Evolutionary conservation across 64 coral and sea anemone species (phyloP).

Genomic region (Catalaphyllia jardinei): DNA sequence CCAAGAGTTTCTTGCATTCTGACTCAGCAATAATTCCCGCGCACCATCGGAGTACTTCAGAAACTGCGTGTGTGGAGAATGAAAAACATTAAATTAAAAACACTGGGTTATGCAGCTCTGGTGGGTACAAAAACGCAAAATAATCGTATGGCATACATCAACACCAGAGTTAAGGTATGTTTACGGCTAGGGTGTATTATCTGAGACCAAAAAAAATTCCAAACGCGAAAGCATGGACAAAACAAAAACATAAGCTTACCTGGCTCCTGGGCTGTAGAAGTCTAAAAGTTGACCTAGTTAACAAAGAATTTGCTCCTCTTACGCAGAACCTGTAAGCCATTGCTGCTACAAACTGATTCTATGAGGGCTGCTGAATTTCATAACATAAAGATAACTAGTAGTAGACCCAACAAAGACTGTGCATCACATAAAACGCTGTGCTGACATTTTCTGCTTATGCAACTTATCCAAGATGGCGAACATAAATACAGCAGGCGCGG

Average conservation of each 20-base stretch:
- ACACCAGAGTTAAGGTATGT: not conserved
- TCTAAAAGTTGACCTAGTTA: slow-evolving; percentile 6
- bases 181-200: not conserved
- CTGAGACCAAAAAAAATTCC: not conserved
- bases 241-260: not conserved
- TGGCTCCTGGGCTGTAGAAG: not conserved
- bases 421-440: not conserved
- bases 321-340: slow-evolving; percentile 34
- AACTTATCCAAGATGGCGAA: slow-evolving; percentile 32
- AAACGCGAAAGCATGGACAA: not conserved
- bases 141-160: not conserved
- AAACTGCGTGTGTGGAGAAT: not conserved
- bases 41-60: not conserved
- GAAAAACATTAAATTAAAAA: not conserved
- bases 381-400: not conserved
- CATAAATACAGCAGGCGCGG: slow-evolving; percentile 9
- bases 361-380: not conserved
- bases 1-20: slow-evolving; percentile 28
- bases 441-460: slow-evolving; percentile 37
- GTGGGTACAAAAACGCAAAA: not conserved
- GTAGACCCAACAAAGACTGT: not conserved
- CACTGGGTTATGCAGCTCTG: not conserved
- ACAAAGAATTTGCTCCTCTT: slow-evolving; percentile 10
- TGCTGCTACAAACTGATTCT: not conserved
- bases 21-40: slow-evolving; percentile 1